Conservation (phyloP, 2,888 invertebrate species). For the Lochmaea capreae region DNA sequence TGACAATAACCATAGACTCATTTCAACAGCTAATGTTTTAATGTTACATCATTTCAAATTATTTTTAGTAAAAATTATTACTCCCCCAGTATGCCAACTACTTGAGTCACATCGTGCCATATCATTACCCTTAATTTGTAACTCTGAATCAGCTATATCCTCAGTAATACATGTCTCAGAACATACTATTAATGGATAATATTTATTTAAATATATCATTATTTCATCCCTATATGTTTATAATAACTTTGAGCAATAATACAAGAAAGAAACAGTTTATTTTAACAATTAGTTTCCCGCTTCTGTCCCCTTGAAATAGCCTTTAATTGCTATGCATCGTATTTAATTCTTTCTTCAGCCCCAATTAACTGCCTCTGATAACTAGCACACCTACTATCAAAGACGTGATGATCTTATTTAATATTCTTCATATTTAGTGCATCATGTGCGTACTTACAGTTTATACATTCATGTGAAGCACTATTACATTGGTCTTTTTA, state of each 20-base stretch:
- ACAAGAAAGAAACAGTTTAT: not conserved
- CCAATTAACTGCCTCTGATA: not conserved
- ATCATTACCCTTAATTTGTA: not conserved
- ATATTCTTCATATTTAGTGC: not conserved
- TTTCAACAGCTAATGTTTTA: constrained; percentile 9
- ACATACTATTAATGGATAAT: not conserved
- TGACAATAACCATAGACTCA: constrained; percentile 13
- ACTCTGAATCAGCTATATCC: not conserved
- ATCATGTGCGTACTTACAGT: not conserved
- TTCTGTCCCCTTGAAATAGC: not conserved
- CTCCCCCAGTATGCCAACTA: constrained; percentile 11
- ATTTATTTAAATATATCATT: constrained; percentile 4
- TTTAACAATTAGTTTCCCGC: not conserved
- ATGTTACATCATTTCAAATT: not conserved
- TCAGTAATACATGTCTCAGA: constrained; percentile 2
- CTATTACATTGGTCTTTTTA: not conserved
- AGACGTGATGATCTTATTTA: not conserved
- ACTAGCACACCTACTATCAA: constrained; percentile 1
- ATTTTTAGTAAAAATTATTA: constrained; percentile 13
- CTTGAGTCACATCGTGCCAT: constrained; percentile 12
- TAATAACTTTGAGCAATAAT: not conserved
- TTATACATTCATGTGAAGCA: not conserved
- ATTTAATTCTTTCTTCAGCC: not conserved
- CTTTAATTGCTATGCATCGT: constrained; percentile 1
- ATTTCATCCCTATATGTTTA: not conserved